Evolutionary conservation across 2,888 invertebrate species (phyloP).

Genomic region (Bembecia ichneumoniformis): DNA sequence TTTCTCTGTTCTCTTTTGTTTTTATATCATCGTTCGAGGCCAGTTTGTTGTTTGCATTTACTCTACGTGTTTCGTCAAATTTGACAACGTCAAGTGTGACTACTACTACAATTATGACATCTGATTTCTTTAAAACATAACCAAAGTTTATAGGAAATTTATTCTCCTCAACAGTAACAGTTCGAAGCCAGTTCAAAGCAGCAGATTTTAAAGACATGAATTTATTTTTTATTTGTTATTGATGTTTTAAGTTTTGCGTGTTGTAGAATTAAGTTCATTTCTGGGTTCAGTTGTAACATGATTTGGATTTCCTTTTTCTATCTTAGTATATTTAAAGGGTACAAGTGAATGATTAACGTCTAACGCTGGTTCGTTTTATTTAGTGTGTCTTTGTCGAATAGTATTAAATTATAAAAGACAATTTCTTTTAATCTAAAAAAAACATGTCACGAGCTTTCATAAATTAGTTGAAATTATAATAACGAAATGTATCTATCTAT

Average conservation of each 20-base stretch:
- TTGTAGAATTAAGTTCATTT: constrained; percentile 35
- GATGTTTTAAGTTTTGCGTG: constrained; percentile 49
- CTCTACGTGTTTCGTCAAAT: constrained; percentile 15
- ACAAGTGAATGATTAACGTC: neutral
- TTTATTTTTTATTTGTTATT: constrained; percentile 36
- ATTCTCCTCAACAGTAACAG: constrained; percentile 20
- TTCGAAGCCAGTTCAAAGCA: constrained; percentile 43
- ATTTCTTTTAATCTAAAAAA: constrained; percentile 48
- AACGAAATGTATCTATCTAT: constrained; percentile 54
- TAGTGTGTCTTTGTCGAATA: constrained; percentile 29
- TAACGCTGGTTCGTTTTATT: constrained; percentile 33
- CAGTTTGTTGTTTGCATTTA: constrained; percentile 54
- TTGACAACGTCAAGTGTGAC: constrained; percentile 17
- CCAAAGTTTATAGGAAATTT: constrained; percentile 30
- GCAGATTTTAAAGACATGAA: constrained; percentile 64
- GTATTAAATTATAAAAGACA: constrained; percentile 68
- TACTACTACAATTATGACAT: constrained; percentile 17
- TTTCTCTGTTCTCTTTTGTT: constrained; percentile 4
- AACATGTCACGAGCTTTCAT: constrained; percentile 66
- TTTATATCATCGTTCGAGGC: constrained; percentile 23
- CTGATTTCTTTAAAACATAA: constrained; percentile 11
- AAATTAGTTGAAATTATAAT: constrained; percentile 40
- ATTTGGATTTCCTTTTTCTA: constrained; percentile 24
- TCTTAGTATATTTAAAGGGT: neutral
- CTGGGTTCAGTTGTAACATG: constrained; percentile 20